Conservation (phyloP, 2,113 vertebrate genomes). For the Gobiocypris rarus region DNA sequence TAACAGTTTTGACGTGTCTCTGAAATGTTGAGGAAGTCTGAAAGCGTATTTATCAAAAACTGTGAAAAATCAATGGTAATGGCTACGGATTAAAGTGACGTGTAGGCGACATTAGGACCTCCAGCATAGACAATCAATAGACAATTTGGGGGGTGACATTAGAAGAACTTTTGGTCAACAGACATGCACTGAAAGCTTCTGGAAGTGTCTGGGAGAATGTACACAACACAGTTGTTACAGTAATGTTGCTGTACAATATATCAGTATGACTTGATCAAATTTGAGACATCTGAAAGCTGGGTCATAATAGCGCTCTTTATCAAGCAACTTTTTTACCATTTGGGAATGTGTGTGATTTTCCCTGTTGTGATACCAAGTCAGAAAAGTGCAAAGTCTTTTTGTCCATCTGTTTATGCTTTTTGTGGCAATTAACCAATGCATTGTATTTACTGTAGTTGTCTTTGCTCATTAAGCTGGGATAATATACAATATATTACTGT, state of each 20-base stretch:
- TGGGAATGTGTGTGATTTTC: neutral
- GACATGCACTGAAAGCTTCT: neutral
- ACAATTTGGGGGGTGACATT: neutral
- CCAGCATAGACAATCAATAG: neutral
- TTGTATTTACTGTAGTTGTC: neutral
- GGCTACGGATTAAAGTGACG: neutral
- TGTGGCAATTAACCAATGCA: neutral
- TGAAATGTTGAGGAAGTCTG: neutral
- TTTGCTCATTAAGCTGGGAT: neutral
- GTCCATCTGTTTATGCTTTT: neutral
- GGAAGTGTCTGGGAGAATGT: neutral
- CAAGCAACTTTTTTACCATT: neutral
- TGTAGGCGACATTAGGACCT: neutral
- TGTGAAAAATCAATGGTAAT: neutral
- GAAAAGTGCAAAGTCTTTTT: neutral
- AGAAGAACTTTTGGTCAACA: neutral
- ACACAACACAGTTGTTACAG: neutral
- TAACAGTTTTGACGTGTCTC: neutral
- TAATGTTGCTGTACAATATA: neutral
- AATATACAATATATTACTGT: neutral
- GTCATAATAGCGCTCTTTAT: constrained; percentile 2
- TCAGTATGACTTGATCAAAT: neutral
- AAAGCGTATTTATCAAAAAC: neutral
- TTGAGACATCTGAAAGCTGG: neutral
- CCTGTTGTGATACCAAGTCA: neutral